Evolutionary conservation across 1,140 invertebrate species (phyloP), one percentile per base, ranked within the genome.

Genomic region (Atopsyche davidsoni): DNA sequence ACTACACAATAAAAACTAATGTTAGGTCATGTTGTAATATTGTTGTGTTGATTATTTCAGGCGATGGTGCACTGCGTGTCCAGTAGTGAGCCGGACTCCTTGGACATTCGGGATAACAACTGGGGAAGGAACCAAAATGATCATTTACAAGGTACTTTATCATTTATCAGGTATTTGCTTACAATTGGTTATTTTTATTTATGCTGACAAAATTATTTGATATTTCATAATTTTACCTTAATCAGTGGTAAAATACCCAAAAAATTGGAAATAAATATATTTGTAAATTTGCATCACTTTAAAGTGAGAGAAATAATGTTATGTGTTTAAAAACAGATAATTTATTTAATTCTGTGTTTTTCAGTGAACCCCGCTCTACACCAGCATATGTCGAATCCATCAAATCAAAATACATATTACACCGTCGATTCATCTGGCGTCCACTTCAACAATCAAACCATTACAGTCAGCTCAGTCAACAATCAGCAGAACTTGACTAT

Each of bases 51-150:
- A 21, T 17, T n/a, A 18, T 74, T 73, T 28, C 65, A 87, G 84
- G 80, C 81, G 2, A 87, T 87, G 84, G 87, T 90, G 14, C 86
- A 89, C 65, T 89, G 85, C 62, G 82, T 89, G 38, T 89, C 87
- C 2, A 89, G 86, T 60, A 89, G 86, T 61, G 85, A 88, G 62
- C 83, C 82, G 10, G 85, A 87, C 64, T 78, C 81, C 41, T 78
- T 78, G 0, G 83, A 83, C 50, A 63, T 65, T 0, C 61, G 65
- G 14, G 67, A 72, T 19, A 64, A 66, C 48, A 34, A 61, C 1
- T 68, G 46, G 45, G 47, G 31, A 22, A 46, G 44, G 24, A 55
- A 53, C 23, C 34, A 31, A 34, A 53, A 47, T 48, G 56, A 58
- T n/a, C n/a, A n/a, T n/a, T n/a, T n/a, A n/a, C 17, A 32, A 2